A percentile compares a stretch with the other conserved stretches of the same genome.
These are phyloP conservation scores for Subacronicta megacephala DNA, from an alignment of 2,888 invertebrate species.

Conservation along the genomic window DNA sequence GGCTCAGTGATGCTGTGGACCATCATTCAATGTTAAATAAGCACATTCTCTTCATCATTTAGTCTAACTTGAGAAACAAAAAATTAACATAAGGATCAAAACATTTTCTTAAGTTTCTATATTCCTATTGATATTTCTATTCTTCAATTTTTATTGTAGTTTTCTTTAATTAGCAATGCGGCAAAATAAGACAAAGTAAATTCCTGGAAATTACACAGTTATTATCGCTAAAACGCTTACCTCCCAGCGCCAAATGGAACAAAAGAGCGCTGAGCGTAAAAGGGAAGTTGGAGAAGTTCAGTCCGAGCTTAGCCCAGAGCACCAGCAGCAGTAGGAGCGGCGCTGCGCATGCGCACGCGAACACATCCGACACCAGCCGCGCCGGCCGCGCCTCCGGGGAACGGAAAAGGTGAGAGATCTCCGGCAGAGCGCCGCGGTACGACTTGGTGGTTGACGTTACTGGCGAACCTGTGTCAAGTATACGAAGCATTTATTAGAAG, in stretches of 20 bases:
- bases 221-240: constrained; percentile 80
- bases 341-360: constrained; percentile 94
- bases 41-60: background rate
- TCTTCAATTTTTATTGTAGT: too few species aligned
- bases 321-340: constrained; percentile 95
- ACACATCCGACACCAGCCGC: constrained; percentile 95
- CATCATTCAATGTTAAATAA: background rate
- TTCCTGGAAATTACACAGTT: too few species aligned
- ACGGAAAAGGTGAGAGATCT: constrained; percentile 95
- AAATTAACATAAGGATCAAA: too few species aligned
- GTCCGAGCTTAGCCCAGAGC: constrained; percentile 96
- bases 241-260: constrained; percentile 97
- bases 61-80: too few species aligned
- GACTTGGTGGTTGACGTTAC: constrained; percentile 13
- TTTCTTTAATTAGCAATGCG: too few species aligned
- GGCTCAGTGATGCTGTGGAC: constrained; percentile 93
- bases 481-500: background rate
- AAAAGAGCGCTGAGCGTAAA: constrained; percentile 94
- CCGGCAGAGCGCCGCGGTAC: constrained; percentile 86
- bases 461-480: constrained; percentile 6
- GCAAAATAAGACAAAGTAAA: too few species aligned
- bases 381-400: constrained; percentile 97
- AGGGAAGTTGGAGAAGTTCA: constrained; percentile 96
- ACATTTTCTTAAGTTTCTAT: too few species aligned
- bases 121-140: too few species aligned